Percentiles rank a stretch among this genome's conserved stretches.
Conservation (phyloP, 2,113 vertebrate species). For the Onychostruthus taczanowskii region DNA sequence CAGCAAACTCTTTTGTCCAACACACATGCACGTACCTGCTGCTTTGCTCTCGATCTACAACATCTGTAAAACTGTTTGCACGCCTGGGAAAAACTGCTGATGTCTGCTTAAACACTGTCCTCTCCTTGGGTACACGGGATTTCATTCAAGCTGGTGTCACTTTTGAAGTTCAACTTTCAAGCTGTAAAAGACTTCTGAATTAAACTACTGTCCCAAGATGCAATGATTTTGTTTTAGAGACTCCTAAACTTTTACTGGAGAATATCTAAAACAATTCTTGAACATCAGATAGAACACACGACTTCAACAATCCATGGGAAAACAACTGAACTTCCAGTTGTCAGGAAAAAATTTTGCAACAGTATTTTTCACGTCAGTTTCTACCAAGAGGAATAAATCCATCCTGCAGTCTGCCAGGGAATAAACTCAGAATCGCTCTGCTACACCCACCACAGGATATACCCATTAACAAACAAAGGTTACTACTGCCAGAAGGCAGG, state of each 20-base stretch:
- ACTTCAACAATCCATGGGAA: background rate
- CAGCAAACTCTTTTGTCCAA: slow-evolving; percentile 1
- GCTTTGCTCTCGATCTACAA: slow-evolving; percentile 26
- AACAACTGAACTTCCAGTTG: background rate
- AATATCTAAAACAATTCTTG: background rate
- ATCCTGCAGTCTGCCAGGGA: background rate
- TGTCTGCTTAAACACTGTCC: slow-evolving; percentile 2
- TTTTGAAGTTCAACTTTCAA: background rate
- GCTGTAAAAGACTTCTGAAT: background rate
- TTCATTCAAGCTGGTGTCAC: background rate
- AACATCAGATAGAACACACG: background rate
- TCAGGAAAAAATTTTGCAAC: background rate
- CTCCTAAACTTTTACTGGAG: background rate
- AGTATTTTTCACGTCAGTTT: background rate
- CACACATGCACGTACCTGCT: slow-evolving; percentile 47
- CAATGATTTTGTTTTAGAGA: background rate
- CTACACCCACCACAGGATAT: background rate
- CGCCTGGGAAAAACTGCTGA: background rate
- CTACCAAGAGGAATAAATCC: background rate
- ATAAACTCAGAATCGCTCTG: background rate
- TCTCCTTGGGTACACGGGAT: background rate
- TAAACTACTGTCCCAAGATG: background rate
- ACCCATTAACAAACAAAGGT: background rate
- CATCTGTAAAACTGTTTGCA: slow-evolving; percentile 49
- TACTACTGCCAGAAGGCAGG: background rate